Evolutionary conservation across 2,797 vertebrate species (phyloP).

Genomic region (Dendrocincla tyrannina): DNA sequence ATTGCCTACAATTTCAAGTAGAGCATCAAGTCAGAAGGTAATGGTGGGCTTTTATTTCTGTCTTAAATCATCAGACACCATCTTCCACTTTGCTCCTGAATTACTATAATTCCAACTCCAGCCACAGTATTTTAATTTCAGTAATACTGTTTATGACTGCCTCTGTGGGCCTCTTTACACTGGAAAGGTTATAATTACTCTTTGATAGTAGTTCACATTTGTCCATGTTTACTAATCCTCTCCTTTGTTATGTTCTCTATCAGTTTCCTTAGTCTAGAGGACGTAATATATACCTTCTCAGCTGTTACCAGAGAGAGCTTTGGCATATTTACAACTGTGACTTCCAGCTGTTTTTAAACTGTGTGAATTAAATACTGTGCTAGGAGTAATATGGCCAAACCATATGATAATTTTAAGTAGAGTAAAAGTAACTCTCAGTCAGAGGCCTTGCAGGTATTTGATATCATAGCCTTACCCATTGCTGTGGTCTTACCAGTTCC

Average conservation of each 20-base stretch:
- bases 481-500: not conserved
- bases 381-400: not conserved
- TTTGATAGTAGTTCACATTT: not conserved
- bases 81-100: not conserved
- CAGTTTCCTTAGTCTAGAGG: not conserved
- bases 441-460: not conserved
- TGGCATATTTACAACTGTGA: not conserved
- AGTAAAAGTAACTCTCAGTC: not conserved
- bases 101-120: not conserved
- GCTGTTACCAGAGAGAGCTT: not conserved
- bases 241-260: not conserved
- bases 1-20: not conserved
- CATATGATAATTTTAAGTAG: not conserved
- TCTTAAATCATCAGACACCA: not conserved
- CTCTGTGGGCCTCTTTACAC: not conserved
- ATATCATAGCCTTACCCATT: not conserved
- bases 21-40: not conserved
- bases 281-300: not conserved
- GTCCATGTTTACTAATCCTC: not conserved
- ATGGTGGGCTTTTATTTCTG: not conserved
- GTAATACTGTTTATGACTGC: not conserved
- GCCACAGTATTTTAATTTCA: not conserved
- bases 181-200: not conserved
- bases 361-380: not conserved
- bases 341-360: not conserved